phyloP scores from a whole-genome alignment of 2,797 vertebrate species.

The Tenualosa thibaudeaui region DNA sequence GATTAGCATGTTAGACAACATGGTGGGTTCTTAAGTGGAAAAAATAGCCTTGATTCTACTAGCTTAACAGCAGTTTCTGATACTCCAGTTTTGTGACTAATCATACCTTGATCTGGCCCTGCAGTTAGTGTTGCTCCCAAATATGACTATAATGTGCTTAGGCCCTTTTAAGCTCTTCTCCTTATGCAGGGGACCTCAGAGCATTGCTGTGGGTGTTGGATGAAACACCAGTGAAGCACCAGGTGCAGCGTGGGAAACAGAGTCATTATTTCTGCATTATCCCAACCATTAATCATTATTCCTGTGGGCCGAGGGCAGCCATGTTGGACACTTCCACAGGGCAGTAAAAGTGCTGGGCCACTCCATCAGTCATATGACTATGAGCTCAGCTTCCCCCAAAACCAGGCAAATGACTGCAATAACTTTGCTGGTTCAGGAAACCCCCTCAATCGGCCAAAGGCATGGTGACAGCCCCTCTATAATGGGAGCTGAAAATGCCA shows the following conservation, averaged over 20 bases:
- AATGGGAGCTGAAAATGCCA: not conserved
- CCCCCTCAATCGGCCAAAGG: not conserved
- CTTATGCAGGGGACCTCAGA: not conserved
- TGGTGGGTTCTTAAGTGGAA: not conserved
- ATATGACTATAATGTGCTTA: not conserved
- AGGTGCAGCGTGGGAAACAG: not conserved
- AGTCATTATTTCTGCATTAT: conserved; percentile 6
- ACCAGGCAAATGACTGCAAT: conserved; percentile 5
- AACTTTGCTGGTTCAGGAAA: not conserved
- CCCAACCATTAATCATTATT: not conserved
- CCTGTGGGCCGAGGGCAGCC: not conserved
- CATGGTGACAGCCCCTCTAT: not conserved
- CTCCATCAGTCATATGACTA: conserved; percentile 9
- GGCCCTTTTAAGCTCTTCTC: not conserved
- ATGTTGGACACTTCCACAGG: not conserved
- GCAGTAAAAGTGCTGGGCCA: not conserved
- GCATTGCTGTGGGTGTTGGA: not conserved
- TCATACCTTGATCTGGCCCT: not conserved
- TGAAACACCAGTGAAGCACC: not conserved
- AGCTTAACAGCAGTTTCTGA: not conserved
- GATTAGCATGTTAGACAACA: not conserved
- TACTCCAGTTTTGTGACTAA: not conserved
- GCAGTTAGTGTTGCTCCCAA: not conserved
- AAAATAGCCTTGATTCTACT: not conserved
- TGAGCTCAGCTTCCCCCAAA: conserved; percentile 8